These are phyloP conservation scores for Rhegmatorhina hoffmannsi DNA, from an alignment of 2,113 vertebrate species.

Conservation along the genomic window DNA sequence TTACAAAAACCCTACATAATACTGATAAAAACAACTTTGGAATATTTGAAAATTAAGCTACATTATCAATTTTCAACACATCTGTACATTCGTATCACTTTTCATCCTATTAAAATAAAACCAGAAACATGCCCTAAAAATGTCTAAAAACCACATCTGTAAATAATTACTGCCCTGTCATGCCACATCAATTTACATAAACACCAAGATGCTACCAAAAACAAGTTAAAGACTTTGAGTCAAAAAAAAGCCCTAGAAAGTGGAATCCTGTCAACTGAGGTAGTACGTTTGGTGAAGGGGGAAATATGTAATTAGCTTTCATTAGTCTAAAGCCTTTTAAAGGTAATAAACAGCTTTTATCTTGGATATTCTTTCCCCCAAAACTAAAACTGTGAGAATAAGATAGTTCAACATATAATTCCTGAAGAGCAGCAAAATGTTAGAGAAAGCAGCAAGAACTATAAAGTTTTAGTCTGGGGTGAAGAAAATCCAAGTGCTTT, in stretches of 20 bases:
- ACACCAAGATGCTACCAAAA: constrained; percentile 67
- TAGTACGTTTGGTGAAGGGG: constrained; percentile 70
- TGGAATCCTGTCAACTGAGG: constrained; percentile 80
- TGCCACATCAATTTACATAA: constrained; percentile 54
- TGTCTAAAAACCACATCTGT: constrained; percentile 29
- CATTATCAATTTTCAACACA: constrained; percentile 63
- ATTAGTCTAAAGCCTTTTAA: constrained; percentile 19
- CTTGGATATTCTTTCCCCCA: constrained; percentile 2
- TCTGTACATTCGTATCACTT: constrained; percentile 71
- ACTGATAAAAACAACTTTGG: constrained; percentile 76
- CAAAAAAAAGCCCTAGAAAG: constrained; percentile 66
- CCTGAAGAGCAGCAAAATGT: constrained; percentile 54
- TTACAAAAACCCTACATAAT: constrained; percentile 72
- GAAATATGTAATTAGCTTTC: not conserved
- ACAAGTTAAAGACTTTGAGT: constrained; percentile 69
- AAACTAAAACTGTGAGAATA: constrained; percentile 29
- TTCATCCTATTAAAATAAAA: constrained; percentile 64
- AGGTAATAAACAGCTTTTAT: not conserved
- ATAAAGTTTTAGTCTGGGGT: constrained; percentile 9
- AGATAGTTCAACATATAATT: not conserved
- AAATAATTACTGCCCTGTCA: constrained; percentile 49
- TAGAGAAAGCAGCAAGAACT: constrained; percentile 52
- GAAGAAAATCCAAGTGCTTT: constrained; percentile 33
- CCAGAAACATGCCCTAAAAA: constrained; percentile 64
- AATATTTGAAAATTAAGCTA: constrained; percentile 74